A percentile compares a stretch with the other conserved stretches of the same genome.
Evolutionary conservation across 2,113 vertebrate genomes (phyloP).

Genomic region (Cromileptes altivelis): DNA sequence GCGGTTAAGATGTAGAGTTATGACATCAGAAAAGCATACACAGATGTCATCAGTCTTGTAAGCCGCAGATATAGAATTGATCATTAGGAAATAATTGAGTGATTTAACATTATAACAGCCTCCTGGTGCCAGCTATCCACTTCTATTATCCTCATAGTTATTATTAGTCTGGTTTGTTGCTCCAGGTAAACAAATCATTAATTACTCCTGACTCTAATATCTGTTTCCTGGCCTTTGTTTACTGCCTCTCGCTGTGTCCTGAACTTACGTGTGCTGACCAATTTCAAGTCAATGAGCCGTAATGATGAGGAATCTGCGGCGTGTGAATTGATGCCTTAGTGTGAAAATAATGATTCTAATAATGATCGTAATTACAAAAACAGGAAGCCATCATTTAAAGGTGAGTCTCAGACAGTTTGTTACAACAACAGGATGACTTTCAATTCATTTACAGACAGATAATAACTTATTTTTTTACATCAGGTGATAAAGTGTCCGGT

Average conservation of each 20-base stretch:
- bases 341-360: neutral
- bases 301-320: constrained; percentile 7
- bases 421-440: too few relatives aligned
- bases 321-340: neutral
- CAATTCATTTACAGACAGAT: too few relatives aligned
- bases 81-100: neutral
- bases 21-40: neutral
- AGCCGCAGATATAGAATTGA: neutral
- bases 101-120: constrained; percentile 2
- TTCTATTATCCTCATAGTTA: neutral
- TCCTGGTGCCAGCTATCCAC: neutral
- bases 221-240: constrained; percentile 35
- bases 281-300: constrained; percentile 44
- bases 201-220: constrained; percentile 24
- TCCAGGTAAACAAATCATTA: constrained; percentile 43
- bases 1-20: neutral
- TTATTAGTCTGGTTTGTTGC: constrained; percentile 26
- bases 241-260: neutral
- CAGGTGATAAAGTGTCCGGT: too few relatives aligned
- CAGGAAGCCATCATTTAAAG: neutral
- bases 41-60: neutral
- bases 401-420: neutral
- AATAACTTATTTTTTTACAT: too few relatives aligned
- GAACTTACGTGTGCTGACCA: neutral
- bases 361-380: neutral